Conservation (phyloP, 2,113 vertebrate species). For the Ptilorrhoa leucosticta region DNA sequence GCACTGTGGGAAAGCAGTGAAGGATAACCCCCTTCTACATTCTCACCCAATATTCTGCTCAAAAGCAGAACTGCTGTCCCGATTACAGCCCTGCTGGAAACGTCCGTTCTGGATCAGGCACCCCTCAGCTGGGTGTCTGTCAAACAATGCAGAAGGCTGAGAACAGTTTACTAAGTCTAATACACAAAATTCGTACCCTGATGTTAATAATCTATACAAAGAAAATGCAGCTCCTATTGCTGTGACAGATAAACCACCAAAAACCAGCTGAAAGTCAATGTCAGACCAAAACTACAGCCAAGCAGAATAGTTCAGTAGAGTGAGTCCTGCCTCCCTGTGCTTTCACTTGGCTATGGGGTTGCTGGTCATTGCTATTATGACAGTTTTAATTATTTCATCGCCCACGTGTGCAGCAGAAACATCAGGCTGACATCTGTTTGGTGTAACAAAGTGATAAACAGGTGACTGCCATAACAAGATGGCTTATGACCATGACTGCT, state of each 20-base stretch:
- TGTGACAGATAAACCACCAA: not conserved
- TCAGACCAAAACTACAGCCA: not conserved
- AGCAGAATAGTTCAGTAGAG: not conserved
- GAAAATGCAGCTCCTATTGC: not conserved
- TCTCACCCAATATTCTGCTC: not conserved
- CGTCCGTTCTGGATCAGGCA: not conserved
- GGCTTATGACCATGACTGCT: not conserved
- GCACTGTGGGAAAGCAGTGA: not conserved
- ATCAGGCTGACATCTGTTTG: not conserved
- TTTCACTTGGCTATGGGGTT: rapidly evolving
- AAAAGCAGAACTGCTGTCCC: not conserved
- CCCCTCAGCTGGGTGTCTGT: not conserved
- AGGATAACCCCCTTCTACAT: not conserved
- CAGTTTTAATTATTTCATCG: not conserved
- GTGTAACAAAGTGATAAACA: not conserved
- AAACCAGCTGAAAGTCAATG: not conserved
- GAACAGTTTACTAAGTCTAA: not conserved
- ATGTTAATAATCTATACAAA: not conserved
- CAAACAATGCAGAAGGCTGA: not conserved
- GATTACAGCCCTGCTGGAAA: not conserved
- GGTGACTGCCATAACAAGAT: not conserved
- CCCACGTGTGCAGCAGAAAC: not conserved
- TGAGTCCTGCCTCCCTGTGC: rapidly evolving
- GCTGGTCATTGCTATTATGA: not conserved
- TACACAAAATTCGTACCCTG: not conserved